Evolutionary conservation across 53 echinoderm and acorn worm genomes (phyloP).

Genomic region (Zoroaster sp.): DNA sequence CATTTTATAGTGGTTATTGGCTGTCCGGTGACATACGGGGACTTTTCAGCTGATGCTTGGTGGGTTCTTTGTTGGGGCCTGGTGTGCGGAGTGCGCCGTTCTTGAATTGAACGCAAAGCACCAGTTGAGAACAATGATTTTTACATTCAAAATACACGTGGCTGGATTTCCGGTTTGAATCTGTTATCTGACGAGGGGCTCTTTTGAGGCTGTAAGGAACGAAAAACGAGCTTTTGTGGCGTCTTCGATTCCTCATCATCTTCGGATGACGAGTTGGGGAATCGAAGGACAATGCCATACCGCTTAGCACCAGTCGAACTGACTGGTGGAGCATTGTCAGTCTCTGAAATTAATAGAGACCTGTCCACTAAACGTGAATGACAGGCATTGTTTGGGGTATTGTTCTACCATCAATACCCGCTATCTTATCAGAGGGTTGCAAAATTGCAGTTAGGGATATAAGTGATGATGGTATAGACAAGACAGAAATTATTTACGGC

Average conservation of each 20-base stretch:
- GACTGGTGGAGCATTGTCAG: slow-evolving; percentile 42
- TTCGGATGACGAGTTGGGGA: not conserved
- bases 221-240: not conserved
- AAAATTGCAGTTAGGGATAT: not conserved
- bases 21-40: not conserved
- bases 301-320: not conserved
- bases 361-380: not conserved
- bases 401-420: not conserved
- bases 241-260: not conserved
- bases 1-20: not conserved
- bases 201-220: not conserved
- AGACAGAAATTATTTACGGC: not conserved
- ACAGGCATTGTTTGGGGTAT: not conserved
- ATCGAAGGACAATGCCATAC: not conserved
- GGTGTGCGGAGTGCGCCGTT: not conserved
- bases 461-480: not conserved
- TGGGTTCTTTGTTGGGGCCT: not conserved
- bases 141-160: slow-evolving; percentile 16
- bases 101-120: not conserved
- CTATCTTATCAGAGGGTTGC: not conserved
- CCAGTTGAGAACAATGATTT: not conserved
- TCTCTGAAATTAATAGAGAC: slow-evolving; percentile 4
- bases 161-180: slow-evolving; percentile 40
- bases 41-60: not conserved
- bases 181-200: slow-evolving; percentile 9